Evolutionary conservation across 92 coral and sea anemone species (phyloP).

Genomic region (Plumapathes pennacea): DNA sequence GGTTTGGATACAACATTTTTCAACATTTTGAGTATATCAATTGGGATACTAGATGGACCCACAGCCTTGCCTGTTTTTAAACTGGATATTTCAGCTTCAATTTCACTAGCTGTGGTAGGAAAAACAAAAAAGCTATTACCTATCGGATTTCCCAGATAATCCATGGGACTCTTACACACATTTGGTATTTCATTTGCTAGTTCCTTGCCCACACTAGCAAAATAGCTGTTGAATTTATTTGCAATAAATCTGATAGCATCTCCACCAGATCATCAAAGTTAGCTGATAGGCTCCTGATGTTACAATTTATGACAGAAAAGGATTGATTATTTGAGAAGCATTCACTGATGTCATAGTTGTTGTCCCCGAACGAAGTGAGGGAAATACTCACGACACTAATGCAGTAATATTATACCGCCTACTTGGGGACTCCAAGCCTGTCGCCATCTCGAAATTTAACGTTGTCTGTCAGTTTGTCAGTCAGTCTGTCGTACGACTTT

Average conservation of each 20-base stretch:
- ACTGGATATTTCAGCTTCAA: slow-evolving; percentile 33
- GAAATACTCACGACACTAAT: too few relatives aligned
- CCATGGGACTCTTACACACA: slow-evolving; percentile 30
- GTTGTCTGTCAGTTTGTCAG: too few relatives aligned
- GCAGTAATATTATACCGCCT: too few relatives aligned
- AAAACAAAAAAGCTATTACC: slow-evolving; percentile 30
- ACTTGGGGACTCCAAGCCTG: too few relatives aligned
- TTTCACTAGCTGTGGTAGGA: slow-evolving; percentile 32
- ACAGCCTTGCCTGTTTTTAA: slow-evolving; percentile 24
- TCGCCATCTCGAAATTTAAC: too few relatives aligned
- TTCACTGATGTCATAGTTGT: too few relatives aligned
- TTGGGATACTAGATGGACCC: slow-evolving; percentile 40
- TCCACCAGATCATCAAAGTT: too few relatives aligned
- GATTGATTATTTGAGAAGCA: too few relatives aligned
- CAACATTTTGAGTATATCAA: slow-evolving; percentile 20
- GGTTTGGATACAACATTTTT: slow-evolving; percentile 42
- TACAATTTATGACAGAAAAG: too few relatives aligned
- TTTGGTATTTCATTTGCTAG: slow-evolving; percentile 35
- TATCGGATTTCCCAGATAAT: slow-evolving; percentile 15
- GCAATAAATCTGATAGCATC: slow-evolving; percentile 20
- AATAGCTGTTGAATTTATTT: slow-evolving; percentile 24
- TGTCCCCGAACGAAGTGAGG: too few relatives aligned
- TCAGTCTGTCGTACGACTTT: too few relatives aligned
- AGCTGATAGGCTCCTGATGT: too few relatives aligned
- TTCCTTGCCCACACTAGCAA: slow-evolving; percentile 34